Evolutionary conservation across 2,113 vertebrate genomes (phyloP).

Genomic region (Gallinago jamesoni): DNA sequence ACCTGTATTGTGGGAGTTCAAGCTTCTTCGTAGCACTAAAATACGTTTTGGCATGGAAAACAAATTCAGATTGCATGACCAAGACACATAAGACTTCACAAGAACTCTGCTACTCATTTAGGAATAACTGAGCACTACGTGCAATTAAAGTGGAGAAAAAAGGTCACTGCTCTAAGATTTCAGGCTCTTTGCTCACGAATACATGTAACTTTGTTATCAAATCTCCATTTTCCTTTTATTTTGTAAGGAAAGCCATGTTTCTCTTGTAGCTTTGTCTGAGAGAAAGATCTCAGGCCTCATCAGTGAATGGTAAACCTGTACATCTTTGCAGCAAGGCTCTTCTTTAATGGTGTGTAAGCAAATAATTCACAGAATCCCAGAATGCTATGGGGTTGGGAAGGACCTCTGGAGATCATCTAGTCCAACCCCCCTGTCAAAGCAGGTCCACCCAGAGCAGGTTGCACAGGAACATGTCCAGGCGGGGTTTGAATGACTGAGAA

Average conservation of each 20-base stretch:
- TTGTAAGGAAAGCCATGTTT: not conserved
- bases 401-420: too few species aligned
- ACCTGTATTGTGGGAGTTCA: not conserved
- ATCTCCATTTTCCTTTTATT: not conserved
- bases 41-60: not conserved
- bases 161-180: not conserved
- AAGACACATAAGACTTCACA: not conserved
- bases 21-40: constrained; percentile 1
- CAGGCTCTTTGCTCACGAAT: not conserved
- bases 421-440: too few species aligned
- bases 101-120: constrained; percentile 17
- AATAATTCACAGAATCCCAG: not conserved
- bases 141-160: not conserved
- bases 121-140: not conserved
- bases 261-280: not conserved
- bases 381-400: too few species aligned
- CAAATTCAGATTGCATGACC: not conserved
- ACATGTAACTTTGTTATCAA: not conserved
- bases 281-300: not conserved
- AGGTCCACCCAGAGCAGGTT: too few species aligned
- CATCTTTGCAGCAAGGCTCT: not conserved
- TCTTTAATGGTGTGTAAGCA: not conserved
- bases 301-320: not conserved
- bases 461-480: too few species aligned
- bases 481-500: too few species aligned